phyloP scores from a whole-genome alignment of 2,888 invertebrate species.

The Eupithecia dodoneata region DNA sequence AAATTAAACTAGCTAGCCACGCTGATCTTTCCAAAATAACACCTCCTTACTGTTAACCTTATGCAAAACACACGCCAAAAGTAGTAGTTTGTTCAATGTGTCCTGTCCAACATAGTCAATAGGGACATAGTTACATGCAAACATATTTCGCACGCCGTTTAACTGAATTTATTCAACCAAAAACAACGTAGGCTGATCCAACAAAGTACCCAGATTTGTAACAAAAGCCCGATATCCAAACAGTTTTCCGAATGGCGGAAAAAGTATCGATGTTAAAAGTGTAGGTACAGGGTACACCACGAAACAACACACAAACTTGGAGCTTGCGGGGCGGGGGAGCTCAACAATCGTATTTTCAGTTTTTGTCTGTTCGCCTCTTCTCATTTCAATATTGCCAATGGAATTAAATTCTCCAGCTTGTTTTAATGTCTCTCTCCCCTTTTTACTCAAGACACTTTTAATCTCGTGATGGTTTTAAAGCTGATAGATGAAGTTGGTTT shows the following conservation, averaged over 20 bases:
- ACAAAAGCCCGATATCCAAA: conserved; percentile 20
- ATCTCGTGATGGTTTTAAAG: conserved; percentile 35
- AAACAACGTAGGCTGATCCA: conserved; percentile 8
- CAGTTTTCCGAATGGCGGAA: conserved; percentile 18
- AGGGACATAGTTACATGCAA: background rate
- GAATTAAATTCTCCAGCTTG: conserved; percentile 73
- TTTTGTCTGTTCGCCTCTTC: conserved; percentile 67
- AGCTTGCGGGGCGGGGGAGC: conserved; percentile 56
- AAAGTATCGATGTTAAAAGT: conserved; percentile 52
- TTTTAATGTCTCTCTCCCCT: conserved; percentile 65
- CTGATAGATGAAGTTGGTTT: conserved; percentile 15
- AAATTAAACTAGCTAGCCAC: conserved; percentile 33
- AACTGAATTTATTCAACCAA: conserved; percentile 11
- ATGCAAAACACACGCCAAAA: background rate
- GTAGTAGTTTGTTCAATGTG: background rate
- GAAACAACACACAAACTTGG: conserved; percentile 49
- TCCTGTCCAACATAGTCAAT: background rate
- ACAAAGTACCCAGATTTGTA: conserved; percentile 16
- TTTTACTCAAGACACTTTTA: conserved; percentile 49
- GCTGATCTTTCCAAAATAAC: background rate
- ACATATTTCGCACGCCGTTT: background rate
- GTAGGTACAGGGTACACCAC: conserved; percentile 35
- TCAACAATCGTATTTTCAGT: conserved; percentile 71
- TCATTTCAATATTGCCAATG: conserved; percentile 70
- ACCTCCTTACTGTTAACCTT: background rate